Conservation (phyloP, 2,113 vertebrate genomes). For the Crotophaga sulcirostris region DNA sequence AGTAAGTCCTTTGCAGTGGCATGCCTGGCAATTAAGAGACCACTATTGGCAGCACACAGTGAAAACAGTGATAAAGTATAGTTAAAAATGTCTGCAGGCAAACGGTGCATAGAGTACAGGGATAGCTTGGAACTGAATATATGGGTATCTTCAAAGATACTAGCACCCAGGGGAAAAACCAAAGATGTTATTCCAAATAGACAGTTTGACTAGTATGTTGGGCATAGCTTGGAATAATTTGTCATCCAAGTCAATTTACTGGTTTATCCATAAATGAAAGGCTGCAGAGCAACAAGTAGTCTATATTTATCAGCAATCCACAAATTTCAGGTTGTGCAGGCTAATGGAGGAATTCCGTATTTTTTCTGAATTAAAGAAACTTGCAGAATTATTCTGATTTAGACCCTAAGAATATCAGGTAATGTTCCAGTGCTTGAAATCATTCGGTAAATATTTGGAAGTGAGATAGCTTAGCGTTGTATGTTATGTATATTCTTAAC, state of each 20-base stretch:
- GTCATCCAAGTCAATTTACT: neutral
- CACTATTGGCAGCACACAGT: neutral
- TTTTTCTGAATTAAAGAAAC: neutral
- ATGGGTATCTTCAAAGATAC: neutral
- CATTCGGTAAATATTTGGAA: neutral
- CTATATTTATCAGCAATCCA: neutral
- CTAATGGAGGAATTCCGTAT: neutral
- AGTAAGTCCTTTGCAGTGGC: neutral
- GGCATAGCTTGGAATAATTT: neutral
- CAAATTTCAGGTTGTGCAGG: neutral
- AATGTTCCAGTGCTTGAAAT: neutral
- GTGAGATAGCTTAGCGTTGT: neutral
- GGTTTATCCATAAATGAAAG: neutral
- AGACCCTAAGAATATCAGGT: neutral
- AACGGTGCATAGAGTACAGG: neutral
- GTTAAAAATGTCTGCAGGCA: conserved; percentile 45
- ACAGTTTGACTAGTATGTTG: neutral
- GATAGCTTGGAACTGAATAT: neutral
- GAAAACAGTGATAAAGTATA: conserved; percentile 42
- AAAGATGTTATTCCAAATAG: neutral
- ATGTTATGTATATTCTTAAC: neutral
- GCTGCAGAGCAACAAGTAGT: neutral
- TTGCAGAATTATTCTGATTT: neutral
- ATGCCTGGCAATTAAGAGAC: conserved; percentile 36
- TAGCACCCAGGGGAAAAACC: neutral